Evolutionary conservation across 2,888 invertebrate species (phyloP), one percentile per base, ranked within the genome.

Genomic region (Brenthis hecate): DNA sequence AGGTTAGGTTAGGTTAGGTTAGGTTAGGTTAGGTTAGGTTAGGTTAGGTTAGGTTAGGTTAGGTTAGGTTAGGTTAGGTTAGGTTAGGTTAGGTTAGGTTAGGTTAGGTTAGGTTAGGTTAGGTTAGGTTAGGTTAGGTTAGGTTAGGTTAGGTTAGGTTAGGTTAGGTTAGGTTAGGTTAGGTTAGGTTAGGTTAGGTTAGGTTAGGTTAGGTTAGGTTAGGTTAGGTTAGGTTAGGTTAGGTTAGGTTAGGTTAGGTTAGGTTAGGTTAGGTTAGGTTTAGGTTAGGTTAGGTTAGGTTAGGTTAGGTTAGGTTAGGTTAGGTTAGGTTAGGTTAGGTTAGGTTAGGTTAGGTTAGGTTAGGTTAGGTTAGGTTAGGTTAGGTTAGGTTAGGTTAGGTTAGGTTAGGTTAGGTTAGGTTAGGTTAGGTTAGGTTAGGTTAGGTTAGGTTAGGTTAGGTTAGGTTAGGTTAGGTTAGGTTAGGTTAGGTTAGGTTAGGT

Each of bases 401-500:
- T 54, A 19, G 54, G 54, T 54, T 54, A 54, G 54, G 54, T 54
- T 54, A 54, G 54, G 54, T 54, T 54, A 54, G 54, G 54, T 54
- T 54, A 54, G 54, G 54, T 54, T 54, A 19, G 54, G 54, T 54
- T 54, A 19, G 54, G 54, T 54, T 54, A 54, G 54, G 54, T 54
- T 54, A 54, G 54, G 54, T 54, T 54, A 54, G 54, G 54, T 54
- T 54, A 54, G 54, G 54, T 54, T 54, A 54, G 54, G 54, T 54
- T 54, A 54, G 54, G 54, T 54, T 70, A 70, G 70, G 70, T 70
- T 70, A 70, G 67, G 70, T 70, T 70, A 70, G 70, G 70, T 70
- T 65, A 65, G 65, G 65, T 65, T 65, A 65, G 65, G 72, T 56
- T 69, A 66, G 66, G 70, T 70, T 70, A 68, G 68, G 68, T 68